A percentile compares a stretch with the other conserved stretches of the same genome.
phyloP scores from a whole-genome alignment of 53 echinoderm and acorn worm species.

The Apostichopus leukothele region DNA sequence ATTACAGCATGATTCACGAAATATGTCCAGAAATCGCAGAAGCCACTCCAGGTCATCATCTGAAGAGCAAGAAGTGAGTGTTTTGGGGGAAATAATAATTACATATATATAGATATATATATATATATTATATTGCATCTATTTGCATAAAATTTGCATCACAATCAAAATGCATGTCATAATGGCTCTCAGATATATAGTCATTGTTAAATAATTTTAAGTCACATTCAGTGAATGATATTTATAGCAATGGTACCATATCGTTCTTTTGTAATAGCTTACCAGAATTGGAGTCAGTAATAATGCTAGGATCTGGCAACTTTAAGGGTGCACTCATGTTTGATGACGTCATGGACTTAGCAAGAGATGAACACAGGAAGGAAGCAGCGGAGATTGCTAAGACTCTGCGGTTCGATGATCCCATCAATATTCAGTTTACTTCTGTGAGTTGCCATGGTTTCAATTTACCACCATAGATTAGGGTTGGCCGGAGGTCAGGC shows the following conservation, averaged over 20 bases:
- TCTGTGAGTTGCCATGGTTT: conserved; percentile 63
- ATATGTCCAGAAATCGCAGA: conserved; percentile 74
- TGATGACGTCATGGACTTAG: conserved; percentile 72
- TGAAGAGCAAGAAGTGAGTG: conserved; percentile 65
- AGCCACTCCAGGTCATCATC: conserved; percentile 66
- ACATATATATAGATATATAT: no score
- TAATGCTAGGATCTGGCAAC: conserved; percentile 73
- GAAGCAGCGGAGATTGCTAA: conserved; percentile 9
- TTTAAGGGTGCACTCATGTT: conserved; percentile 78
- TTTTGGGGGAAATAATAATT: no score
- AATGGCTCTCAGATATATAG: neutral
- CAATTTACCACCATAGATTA: no score
- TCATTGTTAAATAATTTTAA: neutral
- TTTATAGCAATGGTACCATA: no score
- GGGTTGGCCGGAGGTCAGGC: no score
- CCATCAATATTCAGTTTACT: conserved; percentile 89
- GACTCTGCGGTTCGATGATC: conserved; percentile 68
- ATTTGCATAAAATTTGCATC: no score
- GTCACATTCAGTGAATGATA: neutral
- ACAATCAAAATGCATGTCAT: no score
- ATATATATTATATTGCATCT: no score
- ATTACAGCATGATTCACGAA: conserved; percentile 72
- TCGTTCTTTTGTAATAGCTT: conserved; percentile 36
- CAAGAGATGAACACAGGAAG: conserved; percentile 50
- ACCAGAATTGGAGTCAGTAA: conserved; percentile 66